Conservation (phyloP, 2,113 vertebrate genomes). For the Atrichornis clamosus region DNA sequence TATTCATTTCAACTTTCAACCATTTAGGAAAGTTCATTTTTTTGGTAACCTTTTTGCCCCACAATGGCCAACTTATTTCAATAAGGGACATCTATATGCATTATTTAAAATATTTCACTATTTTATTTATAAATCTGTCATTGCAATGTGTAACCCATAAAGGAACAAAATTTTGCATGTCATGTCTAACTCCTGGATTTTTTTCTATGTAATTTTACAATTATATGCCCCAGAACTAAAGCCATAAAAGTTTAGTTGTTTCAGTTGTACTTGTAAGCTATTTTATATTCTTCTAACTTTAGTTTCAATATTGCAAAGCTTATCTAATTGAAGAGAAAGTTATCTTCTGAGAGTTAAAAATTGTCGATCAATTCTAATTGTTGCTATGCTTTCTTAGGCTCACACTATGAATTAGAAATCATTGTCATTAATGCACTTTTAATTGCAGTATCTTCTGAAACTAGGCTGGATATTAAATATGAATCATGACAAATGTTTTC, state of each 20-base stretch:
- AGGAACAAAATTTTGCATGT: not conserved
- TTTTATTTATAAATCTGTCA: not conserved
- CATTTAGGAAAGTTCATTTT: not conserved
- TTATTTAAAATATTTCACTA: not conserved
- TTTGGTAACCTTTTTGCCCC: not conserved
- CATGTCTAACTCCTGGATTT: not conserved
- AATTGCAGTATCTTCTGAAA: not conserved
- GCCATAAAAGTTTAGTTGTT: not conserved
- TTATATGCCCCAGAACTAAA: not conserved
- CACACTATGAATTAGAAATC: conserved; percentile 1
- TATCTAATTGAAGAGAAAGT: not conserved
- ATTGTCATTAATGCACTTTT: conserved; percentile 18
- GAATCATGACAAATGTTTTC: conserved; percentile 9
- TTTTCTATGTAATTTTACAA: not conserved
- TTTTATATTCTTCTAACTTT: not conserved
- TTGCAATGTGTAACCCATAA: not conserved
- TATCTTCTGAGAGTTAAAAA: not conserved
- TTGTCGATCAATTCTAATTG: not conserved
- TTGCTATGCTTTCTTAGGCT: not conserved
- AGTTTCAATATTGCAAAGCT: not conserved
- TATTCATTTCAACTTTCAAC: not conserved
- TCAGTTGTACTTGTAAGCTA: not conserved
- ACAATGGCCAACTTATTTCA: not conserved
- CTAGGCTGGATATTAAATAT: not conserved
- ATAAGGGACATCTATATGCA: not conserved